A percentile compares a stretch with the other conserved stretches of the same genome.
phyloP scores from a whole-genome alignment of 2,113 vertebrate genomes.

The Cryptomyrus ogoouensis region DNA sequence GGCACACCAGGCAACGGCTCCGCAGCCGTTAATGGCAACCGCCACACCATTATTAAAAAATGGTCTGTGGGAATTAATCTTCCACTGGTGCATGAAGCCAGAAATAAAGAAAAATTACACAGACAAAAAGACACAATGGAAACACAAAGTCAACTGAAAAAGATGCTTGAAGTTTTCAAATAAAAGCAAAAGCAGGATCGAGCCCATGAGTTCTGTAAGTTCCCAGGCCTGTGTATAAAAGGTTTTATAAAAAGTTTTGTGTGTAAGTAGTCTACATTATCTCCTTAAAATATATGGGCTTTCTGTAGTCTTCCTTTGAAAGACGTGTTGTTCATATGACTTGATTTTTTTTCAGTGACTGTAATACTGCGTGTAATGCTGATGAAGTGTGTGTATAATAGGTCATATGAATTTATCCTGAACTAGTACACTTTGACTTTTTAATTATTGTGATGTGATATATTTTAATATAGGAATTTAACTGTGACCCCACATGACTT shows the following conservation, averaged over 20 bases:
- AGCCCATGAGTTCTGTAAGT: neutral
- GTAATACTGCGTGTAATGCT: neutral
- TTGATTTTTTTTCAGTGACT: neutral
- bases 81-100: neutral
- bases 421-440: neutral
- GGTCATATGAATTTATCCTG: neutral
- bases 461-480: neutral
- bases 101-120: constrained; percentile 2
- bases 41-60: constrained; percentile 31
- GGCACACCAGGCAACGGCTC: neutral
- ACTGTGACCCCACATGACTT: neutral
- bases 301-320: neutral
- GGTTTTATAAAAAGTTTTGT: neutral
- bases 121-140: neutral
- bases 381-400: neutral
- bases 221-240: neutral
- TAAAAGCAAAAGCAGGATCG: neutral
- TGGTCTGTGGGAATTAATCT: neutral
- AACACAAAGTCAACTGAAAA: neutral
- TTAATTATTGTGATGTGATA: neutral
- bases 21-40: constrained; percentile 19
- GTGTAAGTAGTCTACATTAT: neutral
- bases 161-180: neutral
- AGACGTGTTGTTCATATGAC: neutral
- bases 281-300: neutral